phyloP scores from a whole-genome alignment of 2,888 invertebrate species.

The Tribolium freemani region DNA sequence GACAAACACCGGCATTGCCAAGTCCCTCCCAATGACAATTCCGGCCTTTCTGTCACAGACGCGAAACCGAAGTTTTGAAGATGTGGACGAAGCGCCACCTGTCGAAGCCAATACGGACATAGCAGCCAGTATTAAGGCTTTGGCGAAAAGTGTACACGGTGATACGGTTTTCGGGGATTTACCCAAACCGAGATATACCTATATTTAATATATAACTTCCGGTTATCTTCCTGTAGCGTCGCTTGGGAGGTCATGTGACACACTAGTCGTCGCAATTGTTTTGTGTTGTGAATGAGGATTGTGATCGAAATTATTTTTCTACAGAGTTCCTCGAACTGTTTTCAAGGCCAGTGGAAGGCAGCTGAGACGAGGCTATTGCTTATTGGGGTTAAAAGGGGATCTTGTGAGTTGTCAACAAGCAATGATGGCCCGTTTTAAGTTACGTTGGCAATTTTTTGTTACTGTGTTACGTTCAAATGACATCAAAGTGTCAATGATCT shows the following conservation, averaged over 20 bases:
- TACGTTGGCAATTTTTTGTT: constrained; percentile 11
- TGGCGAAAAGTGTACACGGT: constrained; percentile 91
- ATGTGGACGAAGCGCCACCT: constrained; percentile 67
- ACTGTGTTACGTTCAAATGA: constrained; percentile 13
- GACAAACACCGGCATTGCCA: constrained; percentile 70
- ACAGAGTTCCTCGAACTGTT: constrained; percentile 11
- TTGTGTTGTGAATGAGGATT: too few relatives aligned
- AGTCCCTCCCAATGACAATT: constrained; percentile 85
- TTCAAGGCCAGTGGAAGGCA: too few relatives aligned
- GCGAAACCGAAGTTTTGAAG: constrained; percentile 61
- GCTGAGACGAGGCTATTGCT: neutral
- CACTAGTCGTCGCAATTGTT: too few relatives aligned
- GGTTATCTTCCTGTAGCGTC: too few relatives aligned
- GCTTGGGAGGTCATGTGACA: too few relatives aligned
- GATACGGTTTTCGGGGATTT: constrained; percentile 90
- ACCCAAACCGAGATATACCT: constrained; percentile 87
- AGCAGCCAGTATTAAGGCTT: constrained; percentile 92
- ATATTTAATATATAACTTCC: constrained; percentile 76
- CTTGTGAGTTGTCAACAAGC: neutral
- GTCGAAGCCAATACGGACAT: constrained; percentile 73
- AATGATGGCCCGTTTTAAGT: neutral
- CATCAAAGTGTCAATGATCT: constrained; percentile 18
- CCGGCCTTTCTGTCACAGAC: constrained; percentile 71
- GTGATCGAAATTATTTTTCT: too few relatives aligned
- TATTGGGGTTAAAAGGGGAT: neutral